Base-by-base conservation (phyloP, 2,888 invertebrate genomes). In the Pammene fasciana region DNA sequence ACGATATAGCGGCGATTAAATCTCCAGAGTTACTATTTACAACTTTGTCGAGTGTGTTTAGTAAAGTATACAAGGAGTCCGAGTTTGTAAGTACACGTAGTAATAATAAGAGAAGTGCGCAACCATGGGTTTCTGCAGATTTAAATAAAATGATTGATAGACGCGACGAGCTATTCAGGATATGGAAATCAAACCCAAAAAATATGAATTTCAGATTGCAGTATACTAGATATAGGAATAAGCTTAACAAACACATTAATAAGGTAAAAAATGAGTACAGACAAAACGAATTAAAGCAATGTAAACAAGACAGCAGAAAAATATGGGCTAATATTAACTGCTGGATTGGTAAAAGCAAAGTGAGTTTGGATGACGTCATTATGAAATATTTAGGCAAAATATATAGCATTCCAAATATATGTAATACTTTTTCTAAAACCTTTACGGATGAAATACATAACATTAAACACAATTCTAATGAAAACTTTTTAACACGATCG, bases 181-280 rank as follows among this genome's bases (percentile, higher is more conserved):
- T 16, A 10, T 70, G 67, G 67, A 70, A 72, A 52, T 26, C 59
- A 1, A 57, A 48, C 11, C 70, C 68, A n/a, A 52, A 50, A 18
- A 50, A 50, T 10, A 50, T 50, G 50, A 50, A 50, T 9, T 50
- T n/a, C 7, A 46, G 46, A 46, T 14, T 46, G 4, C 46, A 46
- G 52, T 61, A 68, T 36, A 61, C 55, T 48, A 26, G 61, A 34
- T 50, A 43, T 64, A 6, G 67, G 67, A 43, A 59, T 57, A 59
- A 59, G 45, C 62, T 46, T n/a, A 46, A 46, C n/a, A 45, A n/a
- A n/a, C 11, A n/a, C 14, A 46, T 46, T 5, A 46, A 50, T 50
- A 50, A 50, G 18, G 50, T 14, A 4, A 50, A 50, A 50, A 50
- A 50, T 18, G 18, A 18, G 18, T 50, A 18, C 8, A 50, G 50